phyloP scores from a whole-genome alignment of 2,797 vertebrate species.

The Tenualosa thibaudeaui region DNA sequence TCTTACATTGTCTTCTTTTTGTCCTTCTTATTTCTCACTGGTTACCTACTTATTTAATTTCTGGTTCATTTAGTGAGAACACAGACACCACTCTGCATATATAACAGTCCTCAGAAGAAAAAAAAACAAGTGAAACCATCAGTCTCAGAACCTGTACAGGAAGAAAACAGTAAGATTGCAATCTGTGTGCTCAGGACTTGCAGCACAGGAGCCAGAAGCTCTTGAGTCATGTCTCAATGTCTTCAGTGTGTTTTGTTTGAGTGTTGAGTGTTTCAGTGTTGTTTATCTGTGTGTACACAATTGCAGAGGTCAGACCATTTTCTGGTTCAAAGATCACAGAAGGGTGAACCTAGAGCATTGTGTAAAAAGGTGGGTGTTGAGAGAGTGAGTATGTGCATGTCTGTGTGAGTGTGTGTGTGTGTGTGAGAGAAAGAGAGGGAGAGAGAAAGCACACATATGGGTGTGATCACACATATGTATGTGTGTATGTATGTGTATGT shows the following conservation, averaged over 20 bases:
- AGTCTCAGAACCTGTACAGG: too few relatives aligned
- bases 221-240: background rate
- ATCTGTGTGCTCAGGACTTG: background rate
- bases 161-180: background rate
- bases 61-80: background rate
- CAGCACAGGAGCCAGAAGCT: background rate
- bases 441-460: background rate
- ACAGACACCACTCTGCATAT: too few relatives aligned
- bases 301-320: background rate
- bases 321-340: background rate
- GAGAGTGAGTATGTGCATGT: background rate
- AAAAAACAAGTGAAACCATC: background rate
- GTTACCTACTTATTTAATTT: background rate
- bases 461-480: constrained; percentile 35
- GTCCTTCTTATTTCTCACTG: background rate
- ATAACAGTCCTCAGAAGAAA: background rate
- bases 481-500: constrained; percentile 17
- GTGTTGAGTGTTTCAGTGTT: too few relatives aligned
- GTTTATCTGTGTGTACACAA: background rate
- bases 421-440: background rate
- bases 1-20: background rate
- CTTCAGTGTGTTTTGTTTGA: background rate
- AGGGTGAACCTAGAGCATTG: background rate
- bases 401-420: background rate
- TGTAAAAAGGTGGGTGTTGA: background rate